These are phyloP conservation scores for Eriosoma lanigerum DNA, from an alignment of 1,140 invertebrate genomes.

Conservation along the genomic window DNA sequence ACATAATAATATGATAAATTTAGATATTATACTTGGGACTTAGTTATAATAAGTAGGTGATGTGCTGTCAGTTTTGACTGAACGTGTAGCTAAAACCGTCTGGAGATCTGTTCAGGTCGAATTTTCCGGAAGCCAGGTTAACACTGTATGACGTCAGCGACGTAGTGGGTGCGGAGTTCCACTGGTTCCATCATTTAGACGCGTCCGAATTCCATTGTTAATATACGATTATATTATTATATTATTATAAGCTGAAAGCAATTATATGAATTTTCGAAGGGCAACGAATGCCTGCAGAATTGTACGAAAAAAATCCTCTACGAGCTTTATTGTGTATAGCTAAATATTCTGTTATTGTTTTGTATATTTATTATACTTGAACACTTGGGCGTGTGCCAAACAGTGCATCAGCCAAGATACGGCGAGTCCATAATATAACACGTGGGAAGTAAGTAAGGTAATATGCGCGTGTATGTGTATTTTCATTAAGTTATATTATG, in stretches of 20 bases:
- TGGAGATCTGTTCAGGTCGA: constrained; percentile 78
- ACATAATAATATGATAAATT: background rate
- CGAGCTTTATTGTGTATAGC: too few species aligned
- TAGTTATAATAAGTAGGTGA: background rate
- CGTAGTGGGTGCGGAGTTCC: background rate
- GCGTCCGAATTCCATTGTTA: too few species aligned
- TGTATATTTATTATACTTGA: too few species aligned
- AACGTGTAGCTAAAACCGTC: constrained; percentile 82
- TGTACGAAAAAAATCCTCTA: constrained; percentile 12
- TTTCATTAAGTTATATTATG: background rate
- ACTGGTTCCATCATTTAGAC: background rate
- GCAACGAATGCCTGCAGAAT: constrained; percentile 10
- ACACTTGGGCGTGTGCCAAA: constrained; percentile 8
- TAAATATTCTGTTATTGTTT: constrained; percentile 27
- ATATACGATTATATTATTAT: too few species aligned
- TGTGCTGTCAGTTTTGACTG: constrained; percentile 62
- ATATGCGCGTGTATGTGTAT: background rate
- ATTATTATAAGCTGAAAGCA: too few species aligned
- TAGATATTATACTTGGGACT: background rate
- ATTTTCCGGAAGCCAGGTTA: constrained; percentile 75
- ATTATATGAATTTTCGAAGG: constrained; percentile 36
- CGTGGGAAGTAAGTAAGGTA: background rate
- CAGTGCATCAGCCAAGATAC: constrained; percentile 5
- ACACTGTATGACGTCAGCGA: background rate
- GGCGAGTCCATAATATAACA: too few species aligned